Base-by-base conservation (phyloP, 2,113 vertebrate species). In the Eleginops maclovinus region DNA sequence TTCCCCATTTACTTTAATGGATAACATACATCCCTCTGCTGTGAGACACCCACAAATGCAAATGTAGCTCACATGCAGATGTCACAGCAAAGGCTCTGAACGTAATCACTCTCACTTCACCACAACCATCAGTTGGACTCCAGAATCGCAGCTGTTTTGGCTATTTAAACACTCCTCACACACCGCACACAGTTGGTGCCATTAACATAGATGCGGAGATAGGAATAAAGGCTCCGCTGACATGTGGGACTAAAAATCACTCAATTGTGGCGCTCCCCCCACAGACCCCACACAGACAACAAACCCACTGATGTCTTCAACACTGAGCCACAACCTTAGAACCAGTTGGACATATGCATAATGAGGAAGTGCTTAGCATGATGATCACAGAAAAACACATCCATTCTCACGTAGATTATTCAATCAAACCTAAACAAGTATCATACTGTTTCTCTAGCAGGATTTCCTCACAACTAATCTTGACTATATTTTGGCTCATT, bases 191-290 rank as follows among this genome's bases (percentile, higher is more conserved):
- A 88, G 84, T 77, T 88, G 86, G 81, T 60, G 79, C 75, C 36
- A 74, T 89, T 81, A 64, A 66, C 62, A 75, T 28, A 19, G 70
- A 88, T 51, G 60, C 62, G 63, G 69, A 73, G 71, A 69, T 81
- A 64, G 73, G 77, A 93, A 91, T 86, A 89, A 79, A 82, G 14
- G 77, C 47, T 54, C 50, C 58, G 82, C 53, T 89, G 89, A 91
- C 90, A 90, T 0, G 49, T 51, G 62, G 75, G 54, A 60, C 47
- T 40, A 51, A 79, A 77, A 79, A 73, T 72, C 64, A 66, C 65
- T 77, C 73, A 22, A 21, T 28, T 68, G 62, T 49, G 16, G 41
- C n/a, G 55, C 61, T 40, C 41, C 24, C 47, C 1, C 2, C 22
- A 43, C 58, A 65, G 75, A 81, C 60, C 51, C 21, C 85, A 83